Evolutionary conservation across 2,797 vertebrate genomes (phyloP).

Genomic region (Channallabes apus): DNA sequence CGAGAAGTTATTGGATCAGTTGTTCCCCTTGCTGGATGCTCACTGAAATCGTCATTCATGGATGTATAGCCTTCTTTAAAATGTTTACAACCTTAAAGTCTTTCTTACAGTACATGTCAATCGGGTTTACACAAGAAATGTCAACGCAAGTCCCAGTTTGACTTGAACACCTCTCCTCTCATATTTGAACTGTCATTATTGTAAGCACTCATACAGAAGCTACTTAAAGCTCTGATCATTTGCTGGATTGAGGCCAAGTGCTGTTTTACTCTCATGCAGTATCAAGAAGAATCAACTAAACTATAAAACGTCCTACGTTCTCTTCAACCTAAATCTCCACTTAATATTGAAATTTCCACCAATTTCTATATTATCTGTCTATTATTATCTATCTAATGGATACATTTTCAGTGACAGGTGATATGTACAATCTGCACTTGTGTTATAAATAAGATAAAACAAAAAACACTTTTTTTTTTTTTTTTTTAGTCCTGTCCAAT

Average conservation of each 20-base stretch:
- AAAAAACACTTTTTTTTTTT: too few relatives aligned
- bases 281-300: neutral
- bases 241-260: conserved; percentile 5
- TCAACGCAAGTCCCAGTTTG: too few relatives aligned
- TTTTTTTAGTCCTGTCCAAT: too few relatives aligned
- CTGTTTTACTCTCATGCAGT: neutral
- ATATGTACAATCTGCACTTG: neutral
- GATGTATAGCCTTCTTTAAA: too few relatives aligned
- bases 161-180: too few relatives aligned
- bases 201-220: conserved; percentile 6
- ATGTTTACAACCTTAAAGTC: too few relatives aligned
- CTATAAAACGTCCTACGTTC: neutral
- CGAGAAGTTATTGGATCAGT: too few relatives aligned
- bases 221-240: neutral
- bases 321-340: neutral
- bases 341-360: neutral
- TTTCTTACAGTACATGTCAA: too few relatives aligned
- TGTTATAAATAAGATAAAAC: neutral
- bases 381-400: neutral
- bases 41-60: too few relatives aligned
- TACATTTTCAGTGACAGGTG: neutral
- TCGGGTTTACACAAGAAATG: too few relatives aligned
- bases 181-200: neutral
- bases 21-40: too few relatives aligned
- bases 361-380: neutral